Evolutionary conservation across 2,113 vertebrate species (phyloP), one percentile per base, ranked within the genome.

Genomic region (Erinaceus europaeus): DNA sequence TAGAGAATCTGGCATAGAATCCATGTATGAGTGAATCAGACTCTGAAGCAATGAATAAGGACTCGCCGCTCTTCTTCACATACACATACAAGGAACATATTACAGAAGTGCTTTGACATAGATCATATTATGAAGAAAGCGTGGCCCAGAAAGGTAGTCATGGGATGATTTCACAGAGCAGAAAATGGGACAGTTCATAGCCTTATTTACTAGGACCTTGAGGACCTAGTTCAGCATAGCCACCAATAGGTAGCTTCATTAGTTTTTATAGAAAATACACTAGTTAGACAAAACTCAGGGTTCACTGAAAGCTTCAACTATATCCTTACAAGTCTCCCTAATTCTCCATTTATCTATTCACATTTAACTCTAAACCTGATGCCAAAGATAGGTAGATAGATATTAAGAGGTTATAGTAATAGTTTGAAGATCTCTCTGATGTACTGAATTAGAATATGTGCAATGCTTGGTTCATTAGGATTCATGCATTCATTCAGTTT

Each of bases 221-320:
- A 59, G 46, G 32, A 25, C 6, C 42, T 10, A 23, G 57, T 1
- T 21, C 57, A 6, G 18, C 10, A 20, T 8, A 36, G 64, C 36
- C 29, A 10, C 59, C 8, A 6, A 17, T 0, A 1, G 0, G 42
- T 3, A 23, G 42, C 15, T 15, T 52, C 1, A 1, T 17, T 29
- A 1, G 3, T 40, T 36, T 7, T 25, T 23, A 29, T 23, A 25
- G 9, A 48, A 4, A 57, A 1, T 36, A 10, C 12, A 4, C 40
- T 13, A 25, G 9, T 65, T 21, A 7, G 75, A 62, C 2, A 5
- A 62, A 42, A 6, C 3, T 32, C 17, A 11, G 2, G 73, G 17
- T 11, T 29, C 4, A 9, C 0, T 27, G 3, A 14, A 69, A 52
- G n/a, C 23, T 46, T 55, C 68, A 18, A 15, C 5, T n/a, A 42